phyloP scores from a whole-genome alignment of 1,140 invertebrate genomes.

The Adelges cooleyi region DNA sequence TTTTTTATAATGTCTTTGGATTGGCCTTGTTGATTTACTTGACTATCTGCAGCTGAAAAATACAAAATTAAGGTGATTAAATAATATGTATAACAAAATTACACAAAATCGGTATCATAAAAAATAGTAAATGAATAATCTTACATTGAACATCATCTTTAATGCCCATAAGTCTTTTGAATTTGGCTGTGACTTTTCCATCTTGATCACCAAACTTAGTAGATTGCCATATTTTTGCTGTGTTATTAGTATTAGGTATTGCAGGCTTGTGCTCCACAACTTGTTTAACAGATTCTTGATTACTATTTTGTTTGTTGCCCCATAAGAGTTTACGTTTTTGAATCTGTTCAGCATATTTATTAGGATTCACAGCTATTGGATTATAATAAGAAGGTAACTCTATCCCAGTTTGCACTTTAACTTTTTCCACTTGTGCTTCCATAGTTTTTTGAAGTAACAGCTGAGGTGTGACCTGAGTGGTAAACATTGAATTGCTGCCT shows the following conservation, averaged over 20 bases:
- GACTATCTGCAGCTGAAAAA: not conserved
- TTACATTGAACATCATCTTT: conserved; percentile 40
- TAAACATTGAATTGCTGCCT: not conserved
- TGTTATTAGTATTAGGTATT: conserved; percentile 36
- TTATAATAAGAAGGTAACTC: conserved; percentile 60
- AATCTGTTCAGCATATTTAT: conserved; percentile 75
- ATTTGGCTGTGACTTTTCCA: conserved; percentile 85
- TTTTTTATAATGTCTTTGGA: conserved; percentile 53
- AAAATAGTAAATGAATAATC: not conserved
- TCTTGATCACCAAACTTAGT: conserved; percentile 79
- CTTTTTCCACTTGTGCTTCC: conserved; percentile 31
- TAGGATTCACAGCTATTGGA: conserved; percentile 61
- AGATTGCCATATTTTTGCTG: conserved; percentile 62
- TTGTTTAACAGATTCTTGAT: conserved; percentile 29
- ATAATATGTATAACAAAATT: too few species aligned
- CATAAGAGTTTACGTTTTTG: conserved; percentile 54
- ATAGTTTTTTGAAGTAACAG: conserved; percentile 30
- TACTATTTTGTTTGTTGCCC: conserved; percentile 43
- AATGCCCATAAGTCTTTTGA: conserved; percentile 90
- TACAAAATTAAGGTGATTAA: too few species aligned
- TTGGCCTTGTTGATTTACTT: conserved; percentile 13
- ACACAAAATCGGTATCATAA: too few species aligned
- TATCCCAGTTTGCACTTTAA: conserved; percentile 31
- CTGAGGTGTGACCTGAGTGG: conserved; percentile 29
- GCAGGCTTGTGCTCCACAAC: conserved; percentile 33